A percentile compares a stretch with the other conserved stretches of the same genome.
Evolutionary conservation across 1,140 invertebrate genomes (phyloP).

Genomic region (Habropoda laboriosa): DNA sequence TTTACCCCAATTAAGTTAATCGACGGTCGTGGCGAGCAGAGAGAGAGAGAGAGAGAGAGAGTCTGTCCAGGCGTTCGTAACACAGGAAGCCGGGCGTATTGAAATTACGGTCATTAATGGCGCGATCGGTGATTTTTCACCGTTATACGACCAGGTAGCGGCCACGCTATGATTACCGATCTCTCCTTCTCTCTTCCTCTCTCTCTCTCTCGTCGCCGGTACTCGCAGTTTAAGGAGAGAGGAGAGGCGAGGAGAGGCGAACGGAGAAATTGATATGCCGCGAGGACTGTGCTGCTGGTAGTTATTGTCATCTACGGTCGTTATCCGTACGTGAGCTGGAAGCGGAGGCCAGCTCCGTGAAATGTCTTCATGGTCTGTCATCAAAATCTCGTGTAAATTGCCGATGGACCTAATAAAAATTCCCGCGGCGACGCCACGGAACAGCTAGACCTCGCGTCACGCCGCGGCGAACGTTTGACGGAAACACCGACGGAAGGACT

Average conservation of each 20-base stretch:
- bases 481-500: constrained; percentile 3
- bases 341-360: constrained; percentile 50
- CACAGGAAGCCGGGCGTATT: constrained; percentile 59
- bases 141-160: constrained; percentile 54
- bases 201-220: no score
- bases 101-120: constrained; percentile 66
- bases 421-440: not conserved
- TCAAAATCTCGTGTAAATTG: constrained; percentile 60
- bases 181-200: constrained; percentile 8
- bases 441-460: not conserved
- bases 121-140: constrained; percentile 62
- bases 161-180: constrained; percentile 63
- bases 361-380: constrained; percentile 66
- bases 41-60: no score
- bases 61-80: constrained; percentile 46
- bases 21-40: constrained; percentile 26
- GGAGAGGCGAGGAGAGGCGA: not conserved
- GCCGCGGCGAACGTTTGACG: constrained; percentile 15
- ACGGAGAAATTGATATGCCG: constrained; percentile 64
- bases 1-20: constrained; percentile 67
- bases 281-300: constrained; percentile 47
- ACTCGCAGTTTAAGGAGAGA: no score
- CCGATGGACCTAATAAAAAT: constrained; percentile 56
- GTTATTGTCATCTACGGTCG: constrained; percentile 68
- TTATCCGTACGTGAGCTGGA: constrained; percentile 62